Percentiles rank a stretch among this genome's conserved stretches.
Conservation (phyloP, 2,113 vertebrate species). For the Todiramphus saurophagus region DNA sequence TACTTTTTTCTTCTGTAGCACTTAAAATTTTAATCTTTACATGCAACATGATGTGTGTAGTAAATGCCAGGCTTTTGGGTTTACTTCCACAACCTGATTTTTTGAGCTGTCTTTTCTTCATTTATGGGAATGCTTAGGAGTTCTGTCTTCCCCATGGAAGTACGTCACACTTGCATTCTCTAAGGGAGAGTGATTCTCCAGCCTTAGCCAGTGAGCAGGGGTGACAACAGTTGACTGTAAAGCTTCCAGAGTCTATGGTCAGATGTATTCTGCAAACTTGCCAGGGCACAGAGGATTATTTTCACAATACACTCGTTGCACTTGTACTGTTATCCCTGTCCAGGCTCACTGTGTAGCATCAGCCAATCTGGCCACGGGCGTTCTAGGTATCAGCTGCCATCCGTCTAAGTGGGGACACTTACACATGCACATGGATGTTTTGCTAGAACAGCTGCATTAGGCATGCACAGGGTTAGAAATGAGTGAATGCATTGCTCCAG, state of each 20-base stretch:
- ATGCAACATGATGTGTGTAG: background rate
- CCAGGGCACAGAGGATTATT: background rate
- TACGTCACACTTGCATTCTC: background rate
- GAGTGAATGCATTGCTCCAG: background rate
- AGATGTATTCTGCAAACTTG: background rate
- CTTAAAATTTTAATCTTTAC: background rate
- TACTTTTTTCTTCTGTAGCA: background rate
- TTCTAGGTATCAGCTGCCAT: background rate
- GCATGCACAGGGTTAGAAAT: background rate
- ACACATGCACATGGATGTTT: background rate
- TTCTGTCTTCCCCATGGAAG: background rate
- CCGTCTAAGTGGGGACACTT: background rate
- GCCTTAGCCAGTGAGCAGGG: background rate
- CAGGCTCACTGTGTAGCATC: background rate
- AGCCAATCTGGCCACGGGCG: fast-evolving
- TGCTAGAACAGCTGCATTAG: background rate
- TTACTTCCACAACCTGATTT: background rate
- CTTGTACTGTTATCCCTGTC: background rate
- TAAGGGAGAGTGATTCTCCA: background rate
- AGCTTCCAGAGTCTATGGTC: background rate
- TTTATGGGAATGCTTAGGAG: background rate
- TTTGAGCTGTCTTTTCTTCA: background rate
- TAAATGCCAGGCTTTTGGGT: background rate
- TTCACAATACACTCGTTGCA: background rate
- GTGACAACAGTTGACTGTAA: background rate